Percentiles rank a stretch among this genome's conserved stretches.
Evolutionary conservation across 2,888 invertebrate genomes (phyloP).

Genomic region (Polydrusus cervinus): DNA sequence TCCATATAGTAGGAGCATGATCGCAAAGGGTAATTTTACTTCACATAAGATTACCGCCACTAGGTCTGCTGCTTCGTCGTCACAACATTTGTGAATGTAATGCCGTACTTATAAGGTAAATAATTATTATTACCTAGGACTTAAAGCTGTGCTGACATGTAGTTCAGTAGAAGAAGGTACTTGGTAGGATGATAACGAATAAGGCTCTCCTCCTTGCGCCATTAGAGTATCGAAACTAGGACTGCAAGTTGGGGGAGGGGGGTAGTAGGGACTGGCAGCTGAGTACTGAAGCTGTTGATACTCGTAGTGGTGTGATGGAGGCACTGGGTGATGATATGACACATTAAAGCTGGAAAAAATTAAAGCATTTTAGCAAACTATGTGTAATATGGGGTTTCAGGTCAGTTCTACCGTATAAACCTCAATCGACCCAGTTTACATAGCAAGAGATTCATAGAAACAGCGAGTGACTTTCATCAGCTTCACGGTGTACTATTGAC

Average conservation of each 20-base stretch:
- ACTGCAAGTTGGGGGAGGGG: constrained; percentile 75
- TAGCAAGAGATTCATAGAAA: too few species aligned
- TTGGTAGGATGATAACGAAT: constrained; percentile 70
- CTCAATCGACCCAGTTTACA: too few species aligned
- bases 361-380: not conserved
- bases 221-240: constrained; percentile 72
- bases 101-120: too few species aligned
- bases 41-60: too few species aligned
- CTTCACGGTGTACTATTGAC: too few species aligned
- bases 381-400: too few species aligned
- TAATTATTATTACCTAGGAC: constrained; percentile 69
- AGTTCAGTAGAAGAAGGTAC: constrained; percentile 78
- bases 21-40: too few species aligned
- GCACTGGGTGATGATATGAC: constrained; percentile 72
- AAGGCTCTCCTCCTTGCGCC: constrained; percentile 77
- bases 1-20: too few species aligned
- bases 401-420: too few species aligned
- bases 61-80: too few species aligned
- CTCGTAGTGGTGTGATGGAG: constrained; percentile 76
- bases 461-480: too few species aligned
- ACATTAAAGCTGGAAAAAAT: constrained; percentile 77
- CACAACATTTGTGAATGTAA: too few species aligned
- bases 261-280: constrained; percentile 74
- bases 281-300: constrained; percentile 76
- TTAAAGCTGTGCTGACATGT: constrained; percentile 78